Evolutionary conservation across 2,797 vertebrate genomes (phyloP), one percentile per base, ranked within the genome.

Genomic region (Acestrorhynchus altus): DNA sequence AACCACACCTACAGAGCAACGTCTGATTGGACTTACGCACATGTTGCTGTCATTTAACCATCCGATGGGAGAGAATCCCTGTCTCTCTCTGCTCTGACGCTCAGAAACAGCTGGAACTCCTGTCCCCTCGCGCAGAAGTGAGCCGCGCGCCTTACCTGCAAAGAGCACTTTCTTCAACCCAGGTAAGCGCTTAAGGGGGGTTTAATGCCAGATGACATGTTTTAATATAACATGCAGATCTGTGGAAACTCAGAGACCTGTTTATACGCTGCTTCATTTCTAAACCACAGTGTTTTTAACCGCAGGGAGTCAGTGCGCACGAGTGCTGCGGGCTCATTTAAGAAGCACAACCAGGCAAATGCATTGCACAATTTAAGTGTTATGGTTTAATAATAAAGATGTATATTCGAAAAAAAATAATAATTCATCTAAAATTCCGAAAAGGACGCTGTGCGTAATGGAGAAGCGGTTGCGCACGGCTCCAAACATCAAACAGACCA

Each of bases 1-100:
- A 87, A 79, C 83, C 76, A 90, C 91, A 89, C 91, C 91, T 90
- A 92, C 90, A 90, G 88, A 83, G 82, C 82, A 81, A 87, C 70
- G 83, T 85, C 91, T 93, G 92, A 95, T 95, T 94, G 93, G 92
- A 89, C 81, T 89, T 90, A 85, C 87, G 90, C 89, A 90, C 88
- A 86, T 90, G 82, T 89, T 74, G 84, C 83, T 74, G 80, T 89
- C 90, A 92, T 93, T 91, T 92, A 92, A 90, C 85, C 87, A 81
- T 81, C 80, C 86, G 81, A 78, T 87, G 81, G 76, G 22, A 73
- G 82, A 82, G 82, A 76, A 76, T 59, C 71, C 49, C 78, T 84
- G 85, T 80, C 64, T 74, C 69, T 67, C 65, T 83, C 74, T 81
- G 46, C 59, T 76, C 74, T 76, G 71, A 67, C 57, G 59, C 49